phyloP scores from a whole-genome alignment of 2,113 vertebrate genomes.

The Laticauda colubrina region DNA sequence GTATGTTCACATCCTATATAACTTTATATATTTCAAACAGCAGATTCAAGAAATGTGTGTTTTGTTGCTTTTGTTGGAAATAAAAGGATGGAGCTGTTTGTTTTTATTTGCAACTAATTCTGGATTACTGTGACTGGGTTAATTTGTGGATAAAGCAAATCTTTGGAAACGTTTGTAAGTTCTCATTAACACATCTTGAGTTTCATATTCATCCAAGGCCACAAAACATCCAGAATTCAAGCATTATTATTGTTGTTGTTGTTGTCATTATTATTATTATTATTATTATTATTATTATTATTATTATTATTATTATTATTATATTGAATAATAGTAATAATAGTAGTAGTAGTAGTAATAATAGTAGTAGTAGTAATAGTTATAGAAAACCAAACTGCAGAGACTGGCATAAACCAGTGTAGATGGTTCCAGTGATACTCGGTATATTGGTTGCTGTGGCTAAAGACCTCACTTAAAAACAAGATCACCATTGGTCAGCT shows the following conservation, averaged over 20 bases:
- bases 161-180: not conserved
- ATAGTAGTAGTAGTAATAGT: not conserved
- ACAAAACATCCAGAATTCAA: not conserved
- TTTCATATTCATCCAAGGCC: not conserved
- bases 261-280: too few relatives aligned
- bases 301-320: too few relatives aligned
- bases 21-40: not conserved
- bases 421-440: too few relatives aligned
- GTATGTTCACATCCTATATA: not conserved
- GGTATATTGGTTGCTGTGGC: too few relatives aligned
- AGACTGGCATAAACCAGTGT: too few relatives aligned
- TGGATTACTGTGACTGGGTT: not conserved
- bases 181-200: not conserved
- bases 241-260: not conserved
- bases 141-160: not conserved
- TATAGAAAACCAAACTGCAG: too few relatives aligned
- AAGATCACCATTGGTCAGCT: too few relatives aligned
- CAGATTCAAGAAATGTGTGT: not conserved
- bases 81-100: not conserved
- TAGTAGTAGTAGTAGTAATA: not conserved
- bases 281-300: too few relatives aligned
- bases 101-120: not conserved
- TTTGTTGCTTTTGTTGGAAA: not conserved
- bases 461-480: too few relatives aligned
- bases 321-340: too few relatives aligned